These are phyloP conservation scores for Catocala fraxini DNA, from an alignment of 2,888 invertebrate genomes.

Conservation along the genomic window DNA sequence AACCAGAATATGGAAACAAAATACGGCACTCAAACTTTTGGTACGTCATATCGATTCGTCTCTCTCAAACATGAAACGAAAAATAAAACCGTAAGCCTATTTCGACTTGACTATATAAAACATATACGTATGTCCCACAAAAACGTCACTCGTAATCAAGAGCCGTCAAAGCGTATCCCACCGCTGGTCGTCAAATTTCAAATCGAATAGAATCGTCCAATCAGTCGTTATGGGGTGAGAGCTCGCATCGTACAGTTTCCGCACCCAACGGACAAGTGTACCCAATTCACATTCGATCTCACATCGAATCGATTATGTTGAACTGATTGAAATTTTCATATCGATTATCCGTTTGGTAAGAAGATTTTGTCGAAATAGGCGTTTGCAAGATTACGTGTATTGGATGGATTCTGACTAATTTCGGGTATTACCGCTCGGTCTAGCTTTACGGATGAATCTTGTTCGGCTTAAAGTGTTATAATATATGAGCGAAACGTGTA, in stretches of 20 bases:
- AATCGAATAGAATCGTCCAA: conserved; percentile 56
- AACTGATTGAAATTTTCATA: conserved; percentile 52
- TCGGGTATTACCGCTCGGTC: conserved; percentile 15
- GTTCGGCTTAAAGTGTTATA: neutral
- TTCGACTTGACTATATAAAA: neutral
- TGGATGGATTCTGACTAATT: conserved; percentile 28
- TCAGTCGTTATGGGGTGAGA: conserved; percentile 50
- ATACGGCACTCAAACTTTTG: neutral
- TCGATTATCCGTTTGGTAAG: conserved; percentile 40
- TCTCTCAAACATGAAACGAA: conserved; percentile 5
- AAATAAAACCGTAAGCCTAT: conserved; percentile 5
- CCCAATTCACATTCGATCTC: conserved; percentile 50
- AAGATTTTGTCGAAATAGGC: conserved; percentile 38
- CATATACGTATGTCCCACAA: conserved; percentile 18
- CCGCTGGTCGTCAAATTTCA: conserved; percentile 51
- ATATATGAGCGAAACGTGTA: too few relatives aligned
- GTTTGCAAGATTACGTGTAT: conserved; percentile 25
- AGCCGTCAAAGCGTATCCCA: conserved; percentile 42
- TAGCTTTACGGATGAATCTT: neutral
- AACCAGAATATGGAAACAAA: neutral
- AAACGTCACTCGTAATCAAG: conserved; percentile 45
- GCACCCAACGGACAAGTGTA: conserved; percentile 36
- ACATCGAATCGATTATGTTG: conserved; percentile 42
- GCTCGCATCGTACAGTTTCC: conserved; percentile 37
- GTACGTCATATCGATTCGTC: neutral